Percentiles rank a stretch among this genome's conserved stretches.
Conservation (phyloP, 2,797 vertebrate species). For the Brotula barbata region DNA sequence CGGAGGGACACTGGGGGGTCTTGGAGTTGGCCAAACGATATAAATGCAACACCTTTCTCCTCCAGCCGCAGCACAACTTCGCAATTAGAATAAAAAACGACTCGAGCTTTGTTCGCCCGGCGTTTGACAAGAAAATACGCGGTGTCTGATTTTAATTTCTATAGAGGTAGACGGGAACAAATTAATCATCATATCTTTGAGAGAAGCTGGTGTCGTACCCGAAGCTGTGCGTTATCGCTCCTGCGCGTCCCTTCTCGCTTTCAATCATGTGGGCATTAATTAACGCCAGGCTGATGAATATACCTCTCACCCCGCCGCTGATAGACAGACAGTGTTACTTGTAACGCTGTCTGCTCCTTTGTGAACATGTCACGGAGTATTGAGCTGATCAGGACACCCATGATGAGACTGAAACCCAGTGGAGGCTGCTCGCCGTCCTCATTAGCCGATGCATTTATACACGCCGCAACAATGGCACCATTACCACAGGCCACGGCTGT, state of each 20-base stretch:
- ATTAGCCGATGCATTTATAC: constrained; percentile 55
- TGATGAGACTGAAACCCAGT: constrained; percentile 38
- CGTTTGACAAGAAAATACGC: constrained; percentile 62
- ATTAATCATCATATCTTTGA: constrained; percentile 72
- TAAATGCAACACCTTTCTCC: constrained; percentile 30
- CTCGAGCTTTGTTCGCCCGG: constrained; percentile 53
- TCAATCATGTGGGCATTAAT: constrained; percentile 76
- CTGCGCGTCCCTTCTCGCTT: constrained; percentile 48
- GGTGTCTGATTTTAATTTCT: constrained; percentile 66
- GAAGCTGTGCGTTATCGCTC: constrained; percentile 73
- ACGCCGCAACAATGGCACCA: constrained; percentile 48
- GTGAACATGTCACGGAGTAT: constrained; percentile 45
- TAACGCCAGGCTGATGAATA: constrained; percentile 69
- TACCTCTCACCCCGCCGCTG: constrained; percentile 59
- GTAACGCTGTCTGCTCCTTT: constrained; percentile 51
- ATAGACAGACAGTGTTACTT: constrained; percentile 55
- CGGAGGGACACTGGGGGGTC: constrained; percentile 12
- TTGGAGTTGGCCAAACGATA: constrained; percentile 33
- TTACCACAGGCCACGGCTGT: constrained; percentile 36
- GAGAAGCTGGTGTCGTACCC: constrained; percentile 58
- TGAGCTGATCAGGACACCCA: constrained; percentile 38
- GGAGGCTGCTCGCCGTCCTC: constrained; percentile 41
- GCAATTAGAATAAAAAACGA: constrained; percentile 60
- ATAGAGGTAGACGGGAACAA: constrained; percentile 56
- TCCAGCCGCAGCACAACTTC: constrained; percentile 21